Conservation (phyloP, 2,797 vertebrate genomes). For the Anniella stebbinsi region DNA sequence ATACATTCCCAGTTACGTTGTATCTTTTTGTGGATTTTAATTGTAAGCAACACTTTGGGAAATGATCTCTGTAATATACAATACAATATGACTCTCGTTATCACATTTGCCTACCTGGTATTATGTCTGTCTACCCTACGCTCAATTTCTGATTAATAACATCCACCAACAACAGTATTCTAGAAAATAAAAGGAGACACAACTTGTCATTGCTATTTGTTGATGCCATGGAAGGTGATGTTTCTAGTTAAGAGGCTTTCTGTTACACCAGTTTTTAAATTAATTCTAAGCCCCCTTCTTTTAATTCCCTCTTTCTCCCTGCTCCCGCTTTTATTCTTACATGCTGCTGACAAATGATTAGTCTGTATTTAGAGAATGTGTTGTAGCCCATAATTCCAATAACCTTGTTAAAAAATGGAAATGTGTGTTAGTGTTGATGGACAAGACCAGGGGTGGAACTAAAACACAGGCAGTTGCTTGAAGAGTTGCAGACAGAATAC, state of each 20-base stretch:
- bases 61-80: not conserved
- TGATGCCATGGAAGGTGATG: slow-evolving; percentile 8
- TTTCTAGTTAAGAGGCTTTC: slow-evolving; percentile 20
- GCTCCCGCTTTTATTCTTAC: not conserved
- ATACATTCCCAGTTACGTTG: not conserved
- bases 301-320: not conserved
- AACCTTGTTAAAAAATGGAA: slow-evolving; percentile 1
- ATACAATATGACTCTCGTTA: not conserved
- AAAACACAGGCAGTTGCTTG: not conserved
- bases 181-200: slow-evolving; percentile 22
- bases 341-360: not conserved
- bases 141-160: not conserved
- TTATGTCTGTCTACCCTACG: not conserved
- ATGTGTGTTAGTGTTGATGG: not conserved
- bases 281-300: slow-evolving; percentile 24
- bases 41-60: not conserved
- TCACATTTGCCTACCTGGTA: not conserved
- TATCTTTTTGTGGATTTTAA: not conserved
- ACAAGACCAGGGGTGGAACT: not conserved
- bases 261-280: slow-evolving; percentile 19
- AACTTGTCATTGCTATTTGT: slow-evolving; percentile 13
- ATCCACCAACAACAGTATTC: not conserved
- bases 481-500: not conserved
- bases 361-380: slow-evolving; percentile 10
- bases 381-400: slow-evolving; percentile 4